These are phyloP conservation scores for Podarcis raffonei DNA, from an alignment of 2,113 vertebrate genomes.

Conservation along the genomic window DNA sequence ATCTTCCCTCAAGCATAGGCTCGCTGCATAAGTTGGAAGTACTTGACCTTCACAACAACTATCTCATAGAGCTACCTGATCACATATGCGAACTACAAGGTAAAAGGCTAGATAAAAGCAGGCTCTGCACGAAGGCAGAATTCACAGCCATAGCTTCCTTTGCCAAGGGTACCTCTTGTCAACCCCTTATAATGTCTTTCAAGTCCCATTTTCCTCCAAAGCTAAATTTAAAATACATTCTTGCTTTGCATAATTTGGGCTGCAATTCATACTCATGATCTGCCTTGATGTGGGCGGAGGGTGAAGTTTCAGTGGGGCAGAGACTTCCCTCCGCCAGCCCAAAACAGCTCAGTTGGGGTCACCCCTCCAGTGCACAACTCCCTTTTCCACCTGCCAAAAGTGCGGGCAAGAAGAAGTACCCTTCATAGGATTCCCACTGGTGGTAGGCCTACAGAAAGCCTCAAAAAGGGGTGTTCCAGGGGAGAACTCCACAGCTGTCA, in stretches of 20 bases:
- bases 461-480: too few species aligned
- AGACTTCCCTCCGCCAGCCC: too few species aligned
- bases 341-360: too few species aligned
- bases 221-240: background rate
- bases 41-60: slow-evolving; percentile 66
- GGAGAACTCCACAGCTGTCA: too few species aligned
- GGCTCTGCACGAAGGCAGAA: background rate
- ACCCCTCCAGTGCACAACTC: too few species aligned
- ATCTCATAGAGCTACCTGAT: slow-evolving; percentile 67
- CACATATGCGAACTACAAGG: slow-evolving; percentile 64
- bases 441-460: too few species aligned
- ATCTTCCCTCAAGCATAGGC: slow-evolving; percentile 59
- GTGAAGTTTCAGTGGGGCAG: background rate
- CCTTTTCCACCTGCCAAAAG: too few species aligned
- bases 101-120: slow-evolving; percentile 29
- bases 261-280: background rate
- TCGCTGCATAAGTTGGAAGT: slow-evolving; percentile 62
- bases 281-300: background rate
- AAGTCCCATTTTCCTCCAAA: background rate
- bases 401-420: too few species aligned
- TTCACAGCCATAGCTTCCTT: background rate
- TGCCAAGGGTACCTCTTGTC: background rate
- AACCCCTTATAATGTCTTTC: background rate
- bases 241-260: background rate
- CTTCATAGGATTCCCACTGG: too few species aligned